phyloP scores from a whole-genome alignment of 2,113 vertebrate species.

The Oostethus manadensis region DNA sequence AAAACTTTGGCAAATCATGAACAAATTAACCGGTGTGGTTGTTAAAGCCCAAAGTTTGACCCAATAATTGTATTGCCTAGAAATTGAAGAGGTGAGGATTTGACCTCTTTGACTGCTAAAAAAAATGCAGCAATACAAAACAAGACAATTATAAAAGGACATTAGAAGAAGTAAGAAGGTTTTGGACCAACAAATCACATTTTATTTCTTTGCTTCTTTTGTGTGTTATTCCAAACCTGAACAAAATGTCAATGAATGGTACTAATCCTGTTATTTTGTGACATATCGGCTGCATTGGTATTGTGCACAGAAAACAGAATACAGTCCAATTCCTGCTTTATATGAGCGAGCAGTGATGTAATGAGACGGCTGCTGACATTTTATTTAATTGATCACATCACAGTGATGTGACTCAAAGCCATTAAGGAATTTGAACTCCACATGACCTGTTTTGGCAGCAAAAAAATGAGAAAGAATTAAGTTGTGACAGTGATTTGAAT shows the following conservation, averaged over 20 bases:
- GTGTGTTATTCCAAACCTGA: no score
- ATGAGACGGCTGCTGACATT: slow-evolving; percentile 12
- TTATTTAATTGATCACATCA: slow-evolving; percentile 41
- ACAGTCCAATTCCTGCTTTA: slow-evolving; percentile 1
- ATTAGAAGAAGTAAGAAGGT: no score
- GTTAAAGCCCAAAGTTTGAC: no score
- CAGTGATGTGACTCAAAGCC: slow-evolving; percentile 23
- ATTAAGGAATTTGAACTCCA: slow-evolving; percentile 39
- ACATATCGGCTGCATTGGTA: not conserved
- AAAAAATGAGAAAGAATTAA: not conserved
- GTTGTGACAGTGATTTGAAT: slow-evolving; percentile 1
- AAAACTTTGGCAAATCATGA: no score
- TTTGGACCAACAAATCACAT: no score
- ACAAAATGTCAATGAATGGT: not conserved
- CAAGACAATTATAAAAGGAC: no score
- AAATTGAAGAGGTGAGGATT: no score
- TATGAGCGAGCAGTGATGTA: not conserved
- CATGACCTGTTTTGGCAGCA: slow-evolving; percentile 23
- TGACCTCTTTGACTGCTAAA: no score
- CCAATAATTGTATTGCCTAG: no score
- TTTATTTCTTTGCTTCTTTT: no score
- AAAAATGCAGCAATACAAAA: no score
- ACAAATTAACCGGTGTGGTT: no score
- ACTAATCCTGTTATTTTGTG: slow-evolving; percentile 1
- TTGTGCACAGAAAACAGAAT: slow-evolving; percentile 15